Percentiles rank a stretch among this genome's conserved stretches.
Conservation (phyloP, 2,113 vertebrate species). For the Pterocles gutturalis region DNA sequence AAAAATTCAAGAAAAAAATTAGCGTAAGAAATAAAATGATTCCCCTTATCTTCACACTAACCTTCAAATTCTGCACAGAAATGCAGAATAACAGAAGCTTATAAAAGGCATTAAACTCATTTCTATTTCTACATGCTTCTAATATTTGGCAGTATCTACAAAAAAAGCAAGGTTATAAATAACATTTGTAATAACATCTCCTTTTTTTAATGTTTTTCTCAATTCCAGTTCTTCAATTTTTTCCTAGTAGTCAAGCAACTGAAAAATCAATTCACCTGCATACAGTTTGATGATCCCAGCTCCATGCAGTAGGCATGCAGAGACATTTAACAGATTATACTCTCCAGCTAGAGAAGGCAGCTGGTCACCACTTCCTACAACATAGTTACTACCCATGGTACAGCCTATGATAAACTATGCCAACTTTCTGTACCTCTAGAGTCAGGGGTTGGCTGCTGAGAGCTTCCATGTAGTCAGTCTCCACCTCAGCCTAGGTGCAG, state of each 20-base stretch:
- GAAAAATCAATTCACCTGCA: neutral
- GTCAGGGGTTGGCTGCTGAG: neutral
- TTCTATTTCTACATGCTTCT: neutral
- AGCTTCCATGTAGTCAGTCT: neutral
- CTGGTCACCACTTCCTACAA: neutral
- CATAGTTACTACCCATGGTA: neutral
- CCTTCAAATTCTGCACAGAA: neutral
- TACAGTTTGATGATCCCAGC: neutral
- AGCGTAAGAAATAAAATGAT: neutral
- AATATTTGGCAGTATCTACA: neutral
- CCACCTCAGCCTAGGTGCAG: fast-evolving
- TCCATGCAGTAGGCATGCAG: fast-evolving
- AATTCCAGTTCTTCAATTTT: neutral
- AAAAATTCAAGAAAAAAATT: neutral
- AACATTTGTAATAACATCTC: neutral
- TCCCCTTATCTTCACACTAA: neutral
- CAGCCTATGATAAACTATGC: neutral
- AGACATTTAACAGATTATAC: neutral
- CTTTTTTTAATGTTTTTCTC: neutral
- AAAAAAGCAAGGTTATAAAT: neutral
- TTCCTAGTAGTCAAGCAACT: neutral
- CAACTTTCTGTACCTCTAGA: neutral
- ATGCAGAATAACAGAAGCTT: neutral
- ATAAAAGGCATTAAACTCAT: neutral
- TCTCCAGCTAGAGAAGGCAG: neutral